Evolutionary conservation across 2,888 invertebrate genomes (phyloP).

Genomic region (Drosophila formosana): DNA sequence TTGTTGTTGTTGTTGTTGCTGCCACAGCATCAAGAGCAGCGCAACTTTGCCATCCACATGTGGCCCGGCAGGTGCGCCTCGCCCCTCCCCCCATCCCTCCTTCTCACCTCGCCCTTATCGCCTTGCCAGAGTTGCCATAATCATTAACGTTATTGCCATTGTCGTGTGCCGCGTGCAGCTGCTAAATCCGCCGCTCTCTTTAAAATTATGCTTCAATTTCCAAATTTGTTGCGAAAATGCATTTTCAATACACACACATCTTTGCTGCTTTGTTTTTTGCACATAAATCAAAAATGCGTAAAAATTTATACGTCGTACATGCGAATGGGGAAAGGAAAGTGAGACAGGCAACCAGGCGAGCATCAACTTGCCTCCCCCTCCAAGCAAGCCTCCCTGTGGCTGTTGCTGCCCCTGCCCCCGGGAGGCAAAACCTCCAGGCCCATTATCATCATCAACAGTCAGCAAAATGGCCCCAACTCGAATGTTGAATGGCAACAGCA

Average conservation of each 20-base stretch:
- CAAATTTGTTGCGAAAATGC: conserved; percentile 52
- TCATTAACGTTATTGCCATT: conserved; percentile 73
- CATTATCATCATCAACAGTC: conserved; percentile 80
- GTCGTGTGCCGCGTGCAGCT: conserved; percentile 53
- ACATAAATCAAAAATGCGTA: conserved; percentile 81
- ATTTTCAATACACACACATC: conserved; percentile 67
- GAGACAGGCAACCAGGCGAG: conserved; percentile 16
- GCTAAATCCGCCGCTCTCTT: conserved; percentile 49
- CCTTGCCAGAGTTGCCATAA: conserved; percentile 57
- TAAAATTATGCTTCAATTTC: conserved; percentile 28
- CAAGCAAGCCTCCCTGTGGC: too few species aligned
- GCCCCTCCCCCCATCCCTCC: neutral
- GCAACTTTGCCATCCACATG: conserved; percentile 48
- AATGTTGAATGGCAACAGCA: conserved; percentile 54
- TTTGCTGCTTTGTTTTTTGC: conserved; percentile 43
- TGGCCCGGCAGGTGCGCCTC: conserved; percentile 66
- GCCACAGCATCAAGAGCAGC: conserved; percentile 20
- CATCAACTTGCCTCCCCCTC: conserved; percentile 22
- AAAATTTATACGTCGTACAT: conserved; percentile 66
- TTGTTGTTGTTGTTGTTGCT: neutral
- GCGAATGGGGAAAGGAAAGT: neutral
- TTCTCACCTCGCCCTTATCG: conserved; percentile 20
- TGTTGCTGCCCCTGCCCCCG: neutral
- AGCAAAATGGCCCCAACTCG: conserved; percentile 74
- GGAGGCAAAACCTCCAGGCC: conserved; percentile 60